Evolutionary conservation across 1,140 invertebrate species (phyloP), one percentile per base, ranked within the genome.

Genomic region (Meloidogyne floridensis): DNA sequence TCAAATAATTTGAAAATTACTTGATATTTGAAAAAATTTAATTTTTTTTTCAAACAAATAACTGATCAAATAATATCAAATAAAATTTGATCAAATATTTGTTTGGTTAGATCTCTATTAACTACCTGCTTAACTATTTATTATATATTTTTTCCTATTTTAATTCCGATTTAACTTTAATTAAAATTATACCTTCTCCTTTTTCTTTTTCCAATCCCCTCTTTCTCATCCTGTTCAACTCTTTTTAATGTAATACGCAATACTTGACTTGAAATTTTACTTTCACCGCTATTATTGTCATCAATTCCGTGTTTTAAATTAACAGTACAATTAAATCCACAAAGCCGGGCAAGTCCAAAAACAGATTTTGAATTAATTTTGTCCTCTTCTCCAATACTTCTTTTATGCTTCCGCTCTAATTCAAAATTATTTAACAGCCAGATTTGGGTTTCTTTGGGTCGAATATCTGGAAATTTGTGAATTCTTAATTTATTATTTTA

Each of bases 251-350:
- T 82, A 80, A 85, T 56, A 43, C 82, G 18, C 5, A 69, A 10
- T 15, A 18, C 18, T 15, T 74, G 53, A 11, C 10, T 32, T 47
- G 82, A n/a, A 65, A 84, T 42, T 84, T 70, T 15, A 59, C 51
- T 77, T 72, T 78, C 77, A 72, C 54, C 20, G 7, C 47, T 47
- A 47, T 47, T 47, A 47, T 47, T 47, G n/a, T 76, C 80, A 47
- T 13, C 51, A 18, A 80, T 65, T 42, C 81, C 83, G 32, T 82
- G 82, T 69, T 81, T 77, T 70, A 87, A 73, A 43, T 81, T 77
- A n/a, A 87, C 47, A 42, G 84, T 80, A 81, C 86, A 87, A 32
- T 75, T 77, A 13, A 72, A 80, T n/a, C 86, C 86, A 71, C 86
- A 87, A 73, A 82, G 76, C n/a, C 75, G 76, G 11, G 86, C 86